Evolutionary conservation across 2,888 invertebrate species (phyloP).

Genomic region (Volucella bombylans): DNA sequence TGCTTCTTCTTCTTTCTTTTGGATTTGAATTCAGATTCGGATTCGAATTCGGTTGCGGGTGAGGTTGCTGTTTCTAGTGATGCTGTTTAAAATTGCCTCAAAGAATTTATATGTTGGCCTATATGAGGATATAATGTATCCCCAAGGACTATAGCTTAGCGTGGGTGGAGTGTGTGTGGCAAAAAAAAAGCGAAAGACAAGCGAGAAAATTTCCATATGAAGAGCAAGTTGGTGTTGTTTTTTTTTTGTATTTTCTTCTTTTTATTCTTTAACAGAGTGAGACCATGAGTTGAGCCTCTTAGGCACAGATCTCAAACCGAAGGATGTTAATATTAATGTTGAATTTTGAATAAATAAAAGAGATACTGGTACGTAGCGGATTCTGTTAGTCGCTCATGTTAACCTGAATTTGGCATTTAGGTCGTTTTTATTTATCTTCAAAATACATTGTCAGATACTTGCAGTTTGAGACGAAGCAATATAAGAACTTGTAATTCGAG

Average conservation of each 20-base stretch:
- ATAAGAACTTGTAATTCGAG: conserved; percentile 3
- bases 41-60: conserved; percentile 43
- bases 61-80: conserved; percentile 35
- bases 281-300: conserved; percentile 3
- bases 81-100: conserved; percentile 67
- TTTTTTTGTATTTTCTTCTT: no score
- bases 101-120: conserved; percentile 60
- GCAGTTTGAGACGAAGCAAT: conserved; percentile 6
- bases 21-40: conserved; percentile 13
- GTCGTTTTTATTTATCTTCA: conserved; percentile 22
- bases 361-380: conserved; percentile 18
- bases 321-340: conserved; percentile 68
- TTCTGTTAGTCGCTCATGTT: conserved; percentile 34
- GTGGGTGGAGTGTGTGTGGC: conserved; percentile 26
- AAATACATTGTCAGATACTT: conserved; percentile 6
- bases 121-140: conserved; percentile 65
- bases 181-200: conserved; percentile 13
- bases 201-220: conserved; percentile 56
- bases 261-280: background rate
- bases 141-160: conserved; percentile 33
- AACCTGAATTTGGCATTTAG: conserved; percentile 48
- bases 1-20: conserved; percentile 6
- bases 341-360: conserved; percentile 56
- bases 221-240: conserved; percentile 5
- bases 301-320: conserved; percentile 31